Evolutionary conservation across 1,140 invertebrate genomes (phyloP).

Genomic region (Heliothis virescens): DNA sequence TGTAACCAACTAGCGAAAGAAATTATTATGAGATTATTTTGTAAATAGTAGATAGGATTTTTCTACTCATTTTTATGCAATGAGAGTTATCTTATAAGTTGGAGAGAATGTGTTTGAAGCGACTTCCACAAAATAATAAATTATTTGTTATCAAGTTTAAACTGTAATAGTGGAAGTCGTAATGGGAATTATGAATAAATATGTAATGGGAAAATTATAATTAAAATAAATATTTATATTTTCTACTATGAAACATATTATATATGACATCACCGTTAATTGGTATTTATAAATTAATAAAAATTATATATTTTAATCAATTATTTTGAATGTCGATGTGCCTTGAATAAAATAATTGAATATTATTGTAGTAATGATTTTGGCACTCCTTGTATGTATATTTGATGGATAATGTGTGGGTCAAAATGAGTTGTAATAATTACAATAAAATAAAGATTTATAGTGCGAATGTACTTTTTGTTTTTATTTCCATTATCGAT

Average conservation of each 20-base stretch:
- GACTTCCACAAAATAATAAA: no score
- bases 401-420: constrained; percentile 64
- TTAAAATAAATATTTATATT: not conserved
- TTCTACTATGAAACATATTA: not conserved
- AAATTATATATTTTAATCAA: constrained; percentile 1
- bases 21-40: constrained; percentile 53
- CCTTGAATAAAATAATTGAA: constrained; percentile 31
- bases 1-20: constrained; percentile 34
- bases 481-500: constrained; percentile 31
- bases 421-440: constrained; percentile 57
- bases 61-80: constrained; percentile 25
- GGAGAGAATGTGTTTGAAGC: not conserved
- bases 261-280: constrained; percentile 10
- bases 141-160: no score
- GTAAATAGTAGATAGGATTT: constrained; percentile 53
- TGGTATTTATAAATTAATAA: constrained; percentile 22
- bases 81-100: constrained; percentile 23
- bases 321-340: constrained; percentile 9
- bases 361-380: constrained; percentile 14
- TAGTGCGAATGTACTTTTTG: constrained; percentile 53
- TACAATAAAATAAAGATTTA: constrained; percentile 62
- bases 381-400: constrained; percentile 68
- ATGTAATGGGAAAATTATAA: not conserved
- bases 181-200: not conserved
- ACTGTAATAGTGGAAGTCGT: not conserved